A percentile compares a stretch with the other conserved stretches of the same genome.
phyloP scores from a whole-genome alignment of 1,140 invertebrate species.

The Heterodera schachtii region DNA sequence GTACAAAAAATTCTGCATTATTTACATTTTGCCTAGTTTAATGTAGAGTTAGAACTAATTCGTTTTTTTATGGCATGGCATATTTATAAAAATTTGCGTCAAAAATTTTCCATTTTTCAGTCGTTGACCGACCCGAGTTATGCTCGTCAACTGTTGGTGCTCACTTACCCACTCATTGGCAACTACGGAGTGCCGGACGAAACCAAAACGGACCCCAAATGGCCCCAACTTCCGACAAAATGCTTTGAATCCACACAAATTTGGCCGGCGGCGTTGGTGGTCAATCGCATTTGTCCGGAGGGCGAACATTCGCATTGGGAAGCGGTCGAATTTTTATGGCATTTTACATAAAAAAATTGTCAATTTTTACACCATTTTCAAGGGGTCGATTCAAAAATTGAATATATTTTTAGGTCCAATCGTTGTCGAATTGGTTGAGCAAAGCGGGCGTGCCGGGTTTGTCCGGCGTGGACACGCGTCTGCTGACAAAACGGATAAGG shows the following conservation, averaged over 20 bases:
- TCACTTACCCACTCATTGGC: constrained; percentile 95
- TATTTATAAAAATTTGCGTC: not conserved
- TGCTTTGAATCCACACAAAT: constrained; percentile 89
- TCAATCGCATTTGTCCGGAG: constrained; percentile 71
- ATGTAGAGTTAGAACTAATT: too few relatives aligned
- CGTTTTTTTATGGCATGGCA: too few relatives aligned
- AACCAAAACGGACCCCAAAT: constrained; percentile 73
- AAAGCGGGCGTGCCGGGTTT: constrained; percentile 56
- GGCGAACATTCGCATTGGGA: constrained; percentile 59
- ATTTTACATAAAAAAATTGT: too few relatives aligned
- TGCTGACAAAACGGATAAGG: constrained; percentile 83
- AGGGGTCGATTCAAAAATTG: too few relatives aligned
- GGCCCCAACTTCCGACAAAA: constrained; percentile 79
- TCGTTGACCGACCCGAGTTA: constrained; percentile 98
- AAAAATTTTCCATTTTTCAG: constrained; percentile 66
- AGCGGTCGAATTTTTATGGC: constrained; percentile 31
- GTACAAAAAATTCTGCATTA: too few relatives aligned
- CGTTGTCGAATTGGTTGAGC: constrained; percentile 53
- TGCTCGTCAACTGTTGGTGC: constrained; percentile 84
- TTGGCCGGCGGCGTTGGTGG: constrained; percentile 88
- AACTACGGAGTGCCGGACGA: constrained; percentile 91
- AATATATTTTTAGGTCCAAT: constrained; percentile 33
- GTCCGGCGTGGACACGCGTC: constrained; percentile 76
- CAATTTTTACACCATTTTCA: too few relatives aligned
- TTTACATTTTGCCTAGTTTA: too few relatives aligned